Percentiles rank a stretch among this genome's conserved stretches.
phyloP scores from a whole-genome alignment of 2,113 vertebrate genomes.

The Equus przewalskii region DNA sequence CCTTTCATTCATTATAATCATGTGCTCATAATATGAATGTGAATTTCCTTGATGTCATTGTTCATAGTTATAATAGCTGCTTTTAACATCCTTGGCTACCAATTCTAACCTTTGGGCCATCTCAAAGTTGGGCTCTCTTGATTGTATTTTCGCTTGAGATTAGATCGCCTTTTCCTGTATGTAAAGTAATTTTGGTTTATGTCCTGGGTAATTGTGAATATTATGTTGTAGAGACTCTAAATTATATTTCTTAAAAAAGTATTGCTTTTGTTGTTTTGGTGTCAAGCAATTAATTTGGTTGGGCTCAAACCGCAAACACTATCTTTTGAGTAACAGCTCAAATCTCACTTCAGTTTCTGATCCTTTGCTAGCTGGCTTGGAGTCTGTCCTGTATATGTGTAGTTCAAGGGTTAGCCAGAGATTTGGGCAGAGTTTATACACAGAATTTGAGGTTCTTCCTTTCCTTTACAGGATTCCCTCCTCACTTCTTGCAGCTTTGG shows the following conservation, averaged over 20 bases:
- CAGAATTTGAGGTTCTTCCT: not conserved
- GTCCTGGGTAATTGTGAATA: not conserved
- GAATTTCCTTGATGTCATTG: not conserved
- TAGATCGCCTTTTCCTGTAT: not conserved
- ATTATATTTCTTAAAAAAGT: not conserved
- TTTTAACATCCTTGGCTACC: not conserved
- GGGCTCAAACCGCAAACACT: not conserved
- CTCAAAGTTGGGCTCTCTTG: not conserved
- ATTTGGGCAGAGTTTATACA: not conserved
- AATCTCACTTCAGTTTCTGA: not conserved
- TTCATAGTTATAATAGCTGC: not conserved
- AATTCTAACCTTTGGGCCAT: not conserved
- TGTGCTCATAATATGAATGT: not conserved
- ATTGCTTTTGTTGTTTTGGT: not conserved
- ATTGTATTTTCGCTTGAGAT: constrained; percentile 21
- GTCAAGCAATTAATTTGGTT: not conserved
- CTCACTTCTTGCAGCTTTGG: not conserved
- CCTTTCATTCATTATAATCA: not conserved
- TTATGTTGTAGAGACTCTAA: not conserved
- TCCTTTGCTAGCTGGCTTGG: not conserved
- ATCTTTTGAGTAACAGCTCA: not conserved
- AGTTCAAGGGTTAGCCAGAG: not conserved
- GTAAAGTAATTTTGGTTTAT: not conserved
- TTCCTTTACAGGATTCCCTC: not conserved
- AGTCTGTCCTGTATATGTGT: not conserved